A percentile compares a stretch with the other conserved stretches of the same genome.
Evolutionary conservation across 1,140 invertebrate genomes (phyloP).

Genomic region (Diorhabda elongata): DNA sequence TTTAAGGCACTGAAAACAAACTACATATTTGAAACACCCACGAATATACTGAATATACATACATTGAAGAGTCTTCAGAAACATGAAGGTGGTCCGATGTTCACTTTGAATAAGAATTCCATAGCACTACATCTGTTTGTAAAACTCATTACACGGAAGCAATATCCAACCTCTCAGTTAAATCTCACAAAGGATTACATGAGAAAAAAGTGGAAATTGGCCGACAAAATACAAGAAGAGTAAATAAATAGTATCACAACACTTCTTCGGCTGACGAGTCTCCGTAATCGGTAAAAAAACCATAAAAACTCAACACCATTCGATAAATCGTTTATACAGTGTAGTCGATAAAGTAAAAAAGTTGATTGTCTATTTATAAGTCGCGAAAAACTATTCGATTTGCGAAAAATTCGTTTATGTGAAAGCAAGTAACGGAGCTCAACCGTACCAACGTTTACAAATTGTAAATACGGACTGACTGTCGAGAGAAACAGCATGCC

Average conservation of each 20-base stretch:
- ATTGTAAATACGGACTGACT: conserved; percentile 25
- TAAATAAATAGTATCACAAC: conserved; percentile 9
- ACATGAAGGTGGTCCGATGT: conserved; percentile 33
- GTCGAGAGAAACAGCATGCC: conserved; percentile 28
- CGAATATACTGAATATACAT: conserved; percentile 31
- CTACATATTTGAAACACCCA: conserved; percentile 29
- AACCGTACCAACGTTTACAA: conserved; percentile 10
- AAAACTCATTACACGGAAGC: conserved; percentile 28
- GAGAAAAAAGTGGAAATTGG: not conserved
- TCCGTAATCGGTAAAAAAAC: conserved; percentile 3
- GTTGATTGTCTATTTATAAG: not conserved
- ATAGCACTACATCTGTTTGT: conserved; percentile 27
- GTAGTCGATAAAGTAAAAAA: conserved; percentile 21
- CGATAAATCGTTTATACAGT: conserved; percentile 13
- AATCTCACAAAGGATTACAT: conserved; percentile 13
- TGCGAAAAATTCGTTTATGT: conserved; percentile 17
- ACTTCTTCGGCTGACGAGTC: not conserved
- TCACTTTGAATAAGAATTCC: conserved; percentile 34
- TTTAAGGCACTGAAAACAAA: conserved; percentile 26
- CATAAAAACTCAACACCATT: conserved; percentile 20
- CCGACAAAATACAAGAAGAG: not conserved
- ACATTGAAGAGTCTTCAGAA: conserved; percentile 30
- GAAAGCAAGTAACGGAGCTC: conserved; percentile 4
- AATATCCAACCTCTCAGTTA: conserved; percentile 12
- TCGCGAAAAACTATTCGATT: conserved; percentile 15